Conservation (phyloP, 2,113 vertebrate species). For the Cephalopterus ornatus region DNA sequence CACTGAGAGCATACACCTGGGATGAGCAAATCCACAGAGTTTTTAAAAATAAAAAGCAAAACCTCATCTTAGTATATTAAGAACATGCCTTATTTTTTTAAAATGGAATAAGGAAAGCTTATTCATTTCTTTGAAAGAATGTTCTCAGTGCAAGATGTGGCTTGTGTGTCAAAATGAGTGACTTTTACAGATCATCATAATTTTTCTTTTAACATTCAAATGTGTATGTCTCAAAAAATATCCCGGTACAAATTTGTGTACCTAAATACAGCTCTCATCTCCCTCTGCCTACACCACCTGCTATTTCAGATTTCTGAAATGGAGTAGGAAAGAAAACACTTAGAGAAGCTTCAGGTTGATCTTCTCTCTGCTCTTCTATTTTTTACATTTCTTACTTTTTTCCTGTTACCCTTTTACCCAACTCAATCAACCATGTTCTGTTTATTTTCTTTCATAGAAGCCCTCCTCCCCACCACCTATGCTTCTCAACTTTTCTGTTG, state of each 20-base stretch:
- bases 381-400: background rate
- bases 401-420: background rate
- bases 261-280: background rate
- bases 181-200: background rate
- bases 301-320: background rate
- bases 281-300: background rate
- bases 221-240: background rate
- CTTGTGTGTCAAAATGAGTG: background rate
- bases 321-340: background rate
- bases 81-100: background rate
- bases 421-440: background rate
- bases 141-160: background rate
- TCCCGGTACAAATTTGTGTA: background rate
- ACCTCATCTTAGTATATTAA: background rate
- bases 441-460: background rate
- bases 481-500: background rate
- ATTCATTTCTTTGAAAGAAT: background rate
- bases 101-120: background rate
- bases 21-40: background rate
- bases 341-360: background rate
- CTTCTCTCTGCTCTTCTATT: background rate
- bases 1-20: background rate
- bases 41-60: background rate
- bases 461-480: background rate
- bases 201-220: constrained; percentile 33